These are phyloP conservation scores for Pomatorhinus ruficollis DNA, from an alignment of 2,113 vertebrate genomes.

Conservation along the genomic window DNA sequence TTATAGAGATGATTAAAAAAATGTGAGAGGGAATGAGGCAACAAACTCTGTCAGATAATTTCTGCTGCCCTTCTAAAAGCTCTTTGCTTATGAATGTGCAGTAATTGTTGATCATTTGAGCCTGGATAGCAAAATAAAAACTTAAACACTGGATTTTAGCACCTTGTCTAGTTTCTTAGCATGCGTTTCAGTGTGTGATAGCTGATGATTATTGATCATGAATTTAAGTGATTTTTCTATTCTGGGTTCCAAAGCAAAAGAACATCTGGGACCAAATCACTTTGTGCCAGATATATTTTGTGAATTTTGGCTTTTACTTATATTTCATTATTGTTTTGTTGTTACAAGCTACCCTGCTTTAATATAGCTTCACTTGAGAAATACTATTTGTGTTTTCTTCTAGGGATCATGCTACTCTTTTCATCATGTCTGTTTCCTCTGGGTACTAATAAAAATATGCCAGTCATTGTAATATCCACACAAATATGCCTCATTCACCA, in stretches of 20 bases:
- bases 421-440: neutral
- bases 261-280: neutral
- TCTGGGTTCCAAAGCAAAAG: neutral
- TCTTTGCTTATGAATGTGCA: neutral
- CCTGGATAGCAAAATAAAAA: neutral
- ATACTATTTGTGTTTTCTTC: neutral
- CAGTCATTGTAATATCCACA: neutral
- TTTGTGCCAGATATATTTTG: neutral
- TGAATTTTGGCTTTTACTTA: neutral
- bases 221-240: neutral
- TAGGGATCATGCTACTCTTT: neutral
- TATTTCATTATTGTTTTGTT: neutral
- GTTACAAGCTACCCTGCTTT: neutral
- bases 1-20: neutral
- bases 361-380: neutral
- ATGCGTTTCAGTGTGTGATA: neutral
- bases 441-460: neutral
- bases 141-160: neutral
- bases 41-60: neutral
- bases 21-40: neutral
- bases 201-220: neutral
- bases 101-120: neutral
- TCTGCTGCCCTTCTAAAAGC: neutral
- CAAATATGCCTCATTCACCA: neutral
- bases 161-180: neutral